Percentiles rank a stretch among this genome's conserved stretches.
These are phyloP conservation scores for Phytoseiulus persimilis DNA, from an alignment of 2,888 invertebrate genomes.

Conservation along the genomic window DNA sequence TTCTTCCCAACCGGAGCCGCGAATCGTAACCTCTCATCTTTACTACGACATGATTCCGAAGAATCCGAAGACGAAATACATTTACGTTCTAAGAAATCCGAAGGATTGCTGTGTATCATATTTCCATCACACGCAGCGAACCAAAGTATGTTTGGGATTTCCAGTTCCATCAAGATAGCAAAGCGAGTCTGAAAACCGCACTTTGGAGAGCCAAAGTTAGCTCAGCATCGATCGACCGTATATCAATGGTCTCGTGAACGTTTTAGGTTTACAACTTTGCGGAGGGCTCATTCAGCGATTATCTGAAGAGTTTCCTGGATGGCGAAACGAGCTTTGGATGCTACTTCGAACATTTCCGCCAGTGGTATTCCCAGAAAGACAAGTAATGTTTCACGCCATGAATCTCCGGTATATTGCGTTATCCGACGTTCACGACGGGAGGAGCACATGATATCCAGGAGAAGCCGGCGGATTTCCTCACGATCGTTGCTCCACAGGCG, in stretches of 20 bases:
- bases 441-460: no score
- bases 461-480: neutral
- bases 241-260: neutral
- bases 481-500: neutral
- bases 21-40: conserved; percentile 25
- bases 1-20: conserved; percentile 24
- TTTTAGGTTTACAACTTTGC: conserved; percentile 16
- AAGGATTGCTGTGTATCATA: conserved; percentile 31
- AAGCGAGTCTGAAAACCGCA: no score
- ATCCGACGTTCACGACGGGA: no score
- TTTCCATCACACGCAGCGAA: conserved; percentile 24
- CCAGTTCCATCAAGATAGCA: no score
- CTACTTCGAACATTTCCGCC: conserved; percentile 32
- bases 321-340: conserved; percentile 30
- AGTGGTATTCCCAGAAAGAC: conserved; percentile 16
- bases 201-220: no score
- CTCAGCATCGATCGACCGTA: no score
- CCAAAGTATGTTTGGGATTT: neutral
- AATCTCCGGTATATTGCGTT: no score
- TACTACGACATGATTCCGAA: conserved; percentile 6
- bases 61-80: conserved; percentile 18
- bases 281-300: conserved; percentile 25
- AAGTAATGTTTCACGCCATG: neutral
- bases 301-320: neutral
- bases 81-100: conserved; percentile 19